A percentile compares a stretch with the other conserved stretches of the same genome.
phyloP scores from a whole-genome alignment of 1,140 invertebrate genomes.

The Danaus melanippus region DNA sequence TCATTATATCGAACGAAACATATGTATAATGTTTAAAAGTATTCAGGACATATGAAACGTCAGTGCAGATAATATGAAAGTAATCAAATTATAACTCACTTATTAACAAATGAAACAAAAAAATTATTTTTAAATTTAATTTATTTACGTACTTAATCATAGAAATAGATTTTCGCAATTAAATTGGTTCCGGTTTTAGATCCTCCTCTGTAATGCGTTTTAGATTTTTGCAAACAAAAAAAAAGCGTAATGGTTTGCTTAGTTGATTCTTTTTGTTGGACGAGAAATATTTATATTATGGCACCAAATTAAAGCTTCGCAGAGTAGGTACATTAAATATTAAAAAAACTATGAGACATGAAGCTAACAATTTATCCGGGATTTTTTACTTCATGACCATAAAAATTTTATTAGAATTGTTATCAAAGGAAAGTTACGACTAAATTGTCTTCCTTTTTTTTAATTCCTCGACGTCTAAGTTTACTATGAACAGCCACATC shows the following conservation, averaged over 20 bases:
- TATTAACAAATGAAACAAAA: conserved; percentile 7
- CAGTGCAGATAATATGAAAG: too few species aligned
- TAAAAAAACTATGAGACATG: neutral
- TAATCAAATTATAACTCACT: neutral
- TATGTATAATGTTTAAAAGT: too few species aligned
- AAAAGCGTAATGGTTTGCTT: conserved; percentile 48
- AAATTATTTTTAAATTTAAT: conserved; percentile 7
- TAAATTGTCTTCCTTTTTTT: too few species aligned
- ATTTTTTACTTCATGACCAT: too few species aligned
- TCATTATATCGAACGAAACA: conserved; percentile 23
- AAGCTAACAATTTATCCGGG: conserved; percentile 2
- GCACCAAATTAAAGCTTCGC: too few species aligned
- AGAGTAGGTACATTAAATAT: too few species aligned
- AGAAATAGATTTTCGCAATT: conserved; percentile 39
- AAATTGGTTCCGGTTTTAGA: conserved; percentile 59
- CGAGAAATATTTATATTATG: conserved; percentile 3
- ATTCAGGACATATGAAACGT: too few species aligned
- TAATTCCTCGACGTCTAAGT: conserved; percentile 6
- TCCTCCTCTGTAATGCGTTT: conserved; percentile 53
- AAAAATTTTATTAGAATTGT: too few species aligned
- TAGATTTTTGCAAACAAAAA: conserved; percentile 34
- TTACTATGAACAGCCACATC: conserved; percentile 34
- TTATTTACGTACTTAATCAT: conserved; percentile 4
- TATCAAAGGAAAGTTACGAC: too few species aligned
- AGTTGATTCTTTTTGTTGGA: conserved; percentile 39